A percentile compares a stretch with the other conserved stretches of the same genome.
Evolutionary conservation across 2,888 invertebrate genomes (phyloP).

Genomic region (Teleogryllus oceanicus): DNA sequence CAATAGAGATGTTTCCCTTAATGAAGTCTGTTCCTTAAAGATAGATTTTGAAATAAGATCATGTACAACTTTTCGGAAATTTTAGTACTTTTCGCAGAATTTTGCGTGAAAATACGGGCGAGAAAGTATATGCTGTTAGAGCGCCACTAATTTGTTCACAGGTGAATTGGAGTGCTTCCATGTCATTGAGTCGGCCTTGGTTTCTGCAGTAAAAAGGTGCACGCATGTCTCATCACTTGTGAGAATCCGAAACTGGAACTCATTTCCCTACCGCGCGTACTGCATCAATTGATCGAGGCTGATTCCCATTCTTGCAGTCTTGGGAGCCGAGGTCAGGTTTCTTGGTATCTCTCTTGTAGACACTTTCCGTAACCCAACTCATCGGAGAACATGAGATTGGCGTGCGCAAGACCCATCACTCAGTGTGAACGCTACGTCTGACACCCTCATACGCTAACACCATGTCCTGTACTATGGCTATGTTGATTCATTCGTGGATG

Average conservation of each 20-base stretch:
- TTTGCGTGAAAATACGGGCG: too few relatives aligned
- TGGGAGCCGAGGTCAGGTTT: constrained; percentile 23
- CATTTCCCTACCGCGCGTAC: neutral
- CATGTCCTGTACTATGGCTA: neutral
- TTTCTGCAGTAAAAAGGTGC: neutral
- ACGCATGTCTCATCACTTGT: neutral
- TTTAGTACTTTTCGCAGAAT: too few relatives aligned
- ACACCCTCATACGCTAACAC: constrained; percentile 18
- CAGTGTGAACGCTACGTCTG: constrained; percentile 24
- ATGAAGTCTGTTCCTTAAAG: too few relatives aligned
- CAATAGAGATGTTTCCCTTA: too few relatives aligned
- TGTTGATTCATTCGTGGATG: constrained; percentile 22
- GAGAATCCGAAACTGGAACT: neutral
- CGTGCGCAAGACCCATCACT: neutral
- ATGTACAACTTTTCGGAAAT: too few relatives aligned
- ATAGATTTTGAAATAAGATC: too few relatives aligned
- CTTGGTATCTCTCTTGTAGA: neutral
- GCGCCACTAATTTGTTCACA: constrained; percentile 41
- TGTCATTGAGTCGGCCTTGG: neutral
- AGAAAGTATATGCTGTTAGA: too few relatives aligned
- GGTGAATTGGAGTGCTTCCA: constrained; percentile 35
- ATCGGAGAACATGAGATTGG: neutral
- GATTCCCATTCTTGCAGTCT: constrained; percentile 24
- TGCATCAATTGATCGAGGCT: constrained; percentile 24
- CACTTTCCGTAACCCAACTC: neutral